Evolutionary conservation across 1,140 invertebrate genomes (phyloP), one percentile per base, ranked within the genome.

Genomic region (Cryptotermes secundus): DNA sequence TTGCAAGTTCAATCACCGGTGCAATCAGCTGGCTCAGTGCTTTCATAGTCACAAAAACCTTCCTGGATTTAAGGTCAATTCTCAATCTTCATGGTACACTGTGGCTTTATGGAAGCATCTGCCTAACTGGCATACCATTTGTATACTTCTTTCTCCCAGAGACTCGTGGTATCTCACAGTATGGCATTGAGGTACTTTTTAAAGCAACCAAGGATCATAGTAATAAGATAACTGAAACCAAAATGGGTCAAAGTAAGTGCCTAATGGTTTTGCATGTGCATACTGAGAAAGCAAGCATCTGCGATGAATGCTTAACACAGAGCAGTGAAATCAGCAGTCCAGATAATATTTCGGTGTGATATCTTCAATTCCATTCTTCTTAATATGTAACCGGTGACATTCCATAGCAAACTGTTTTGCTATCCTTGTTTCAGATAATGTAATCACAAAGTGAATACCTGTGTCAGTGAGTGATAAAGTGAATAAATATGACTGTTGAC

Each of bases 11-110:
- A 34, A 81, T 84, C 10, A 86, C 85, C 2, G 84, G 85, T 24
- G 49, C 84, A n/a, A 49, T 82, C 34, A 86, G 85, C 31, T 86
- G 85, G 85, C 34, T 86, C 24, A 81, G 81, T 79, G 85, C 85
- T 53, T 86, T 86, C 82, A 59, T 86, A n/a, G 84, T 86, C 31
- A 85, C 84, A 59, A 86, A 86, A 80, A 86, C 85, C 26, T 86
- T 85, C 79, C 34, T 86, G 24, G 80, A 85, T 49, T 38, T 84
- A 34, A 72, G 45, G 42, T 49, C 36, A 34, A 31, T 31, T 72
- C 36, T 86, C 7, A 26, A 86, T 34, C 81, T 86, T 9, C 79
- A 84, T 42, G 85, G 85, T 34, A 72, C 85, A 22, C 53, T 86
- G 79, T 86, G 85, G 85, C 24, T 84, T n/a, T 86, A 86, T 79